Conservation (phyloP, 2,113 vertebrate genomes). For the Amazona vittata region DNA sequence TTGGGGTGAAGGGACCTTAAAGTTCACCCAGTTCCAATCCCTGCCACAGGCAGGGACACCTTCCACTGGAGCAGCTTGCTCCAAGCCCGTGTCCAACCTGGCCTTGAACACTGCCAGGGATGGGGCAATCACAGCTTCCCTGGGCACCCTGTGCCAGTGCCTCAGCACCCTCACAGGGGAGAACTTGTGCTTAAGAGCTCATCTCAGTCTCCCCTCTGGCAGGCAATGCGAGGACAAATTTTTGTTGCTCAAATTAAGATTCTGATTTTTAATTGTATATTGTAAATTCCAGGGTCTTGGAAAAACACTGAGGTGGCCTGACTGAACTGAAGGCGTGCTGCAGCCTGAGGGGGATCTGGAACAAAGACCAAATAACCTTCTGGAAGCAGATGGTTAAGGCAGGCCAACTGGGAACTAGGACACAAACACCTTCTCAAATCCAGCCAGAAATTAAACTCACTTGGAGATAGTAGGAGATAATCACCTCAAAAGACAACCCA, state of each 20-base stretch:
- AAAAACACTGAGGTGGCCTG: neutral
- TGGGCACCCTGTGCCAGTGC: neutral
- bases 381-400: neutral
- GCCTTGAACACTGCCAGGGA: neutral
- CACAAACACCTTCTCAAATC: neutral
- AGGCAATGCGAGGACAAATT: accelerated
- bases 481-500: neutral
- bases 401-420: neutral
- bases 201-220: neutral
- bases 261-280: neutral
- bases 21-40: neutral
- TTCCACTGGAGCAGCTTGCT: neutral
- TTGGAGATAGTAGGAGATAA: neutral
- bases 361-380: neutral
- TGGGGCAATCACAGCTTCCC: neutral
- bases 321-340: neutral
- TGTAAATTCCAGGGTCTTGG: neutral
- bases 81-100: neutral
- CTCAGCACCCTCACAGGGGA: neutral
- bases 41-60: neutral
- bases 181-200: neutral
- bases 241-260: neutral
- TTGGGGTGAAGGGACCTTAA: neutral
- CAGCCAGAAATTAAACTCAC: neutral
- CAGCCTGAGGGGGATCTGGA: neutral